Evolutionary conservation across 2,888 invertebrate species (phyloP).

Genomic region (Pristionchus fissidentatus): DNA sequence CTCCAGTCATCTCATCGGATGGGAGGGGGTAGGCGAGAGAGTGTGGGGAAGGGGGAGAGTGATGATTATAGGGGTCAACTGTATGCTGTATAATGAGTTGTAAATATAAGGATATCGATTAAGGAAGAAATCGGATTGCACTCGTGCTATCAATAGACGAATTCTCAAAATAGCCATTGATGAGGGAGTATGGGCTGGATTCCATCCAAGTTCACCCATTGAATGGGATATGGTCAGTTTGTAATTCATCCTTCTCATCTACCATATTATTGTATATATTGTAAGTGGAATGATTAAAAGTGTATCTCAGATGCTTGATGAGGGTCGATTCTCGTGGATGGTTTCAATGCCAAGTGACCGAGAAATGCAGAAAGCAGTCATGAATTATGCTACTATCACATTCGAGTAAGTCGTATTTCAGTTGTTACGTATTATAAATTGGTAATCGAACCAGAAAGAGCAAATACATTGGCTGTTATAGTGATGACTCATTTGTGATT

Average conservation of each 20-base stretch:
- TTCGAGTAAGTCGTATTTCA: constrained; percentile 16
- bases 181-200: constrained; percentile 34
- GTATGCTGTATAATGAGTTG: neutral
- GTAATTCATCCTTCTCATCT: neutral
- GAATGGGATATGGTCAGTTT: constrained; percentile 2
- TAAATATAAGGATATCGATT: no score
- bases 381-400: neutral
- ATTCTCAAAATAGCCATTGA: constrained; percentile 16
- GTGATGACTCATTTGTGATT: neutral
- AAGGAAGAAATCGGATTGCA: neutral
- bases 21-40: no score
- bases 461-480: neutral
- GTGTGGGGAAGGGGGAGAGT: neutral
- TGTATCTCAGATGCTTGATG: constrained; percentile 6
- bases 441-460: no score
- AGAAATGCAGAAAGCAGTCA: neutral
- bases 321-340: constrained; percentile 25
- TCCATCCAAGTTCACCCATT: neutral
- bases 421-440: neutral
- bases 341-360: neutral
- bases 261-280: neutral
- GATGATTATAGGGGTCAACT: neutral
- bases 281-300: neutral
- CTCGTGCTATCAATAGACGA: neutral
- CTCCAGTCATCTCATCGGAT: no score